phyloP scores from a whole-genome alignment of 2,113 vertebrate species.

The Barnardius zonarius region DNA sequence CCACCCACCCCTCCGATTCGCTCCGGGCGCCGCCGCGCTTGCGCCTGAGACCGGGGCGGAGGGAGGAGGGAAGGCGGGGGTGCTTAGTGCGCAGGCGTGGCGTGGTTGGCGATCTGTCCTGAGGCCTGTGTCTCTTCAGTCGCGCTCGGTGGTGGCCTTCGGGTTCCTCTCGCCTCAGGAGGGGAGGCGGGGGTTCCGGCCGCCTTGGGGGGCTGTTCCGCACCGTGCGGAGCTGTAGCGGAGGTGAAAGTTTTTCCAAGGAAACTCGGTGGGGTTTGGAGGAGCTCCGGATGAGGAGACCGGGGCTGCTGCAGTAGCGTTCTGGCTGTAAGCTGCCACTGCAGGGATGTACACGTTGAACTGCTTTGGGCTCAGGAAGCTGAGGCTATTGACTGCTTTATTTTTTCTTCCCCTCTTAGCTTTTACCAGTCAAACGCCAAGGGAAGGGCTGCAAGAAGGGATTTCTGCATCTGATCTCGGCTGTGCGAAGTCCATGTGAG shows the following conservation, averaged over 20 bases:
- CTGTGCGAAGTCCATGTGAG: rapidly evolving
- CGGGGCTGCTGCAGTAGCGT: not conserved
- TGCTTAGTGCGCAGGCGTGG: not conserved
- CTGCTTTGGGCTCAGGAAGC: not conserved
- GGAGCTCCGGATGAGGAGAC: not conserved
- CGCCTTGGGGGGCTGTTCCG: too few relatives aligned
- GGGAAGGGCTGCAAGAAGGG: not conserved
- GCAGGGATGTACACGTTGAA: too few relatives aligned
- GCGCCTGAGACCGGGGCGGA: not conserved
- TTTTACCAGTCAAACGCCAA: not conserved
- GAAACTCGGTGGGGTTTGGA: not conserved
- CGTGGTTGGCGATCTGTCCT: rapidly evolving
- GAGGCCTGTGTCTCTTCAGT: rapidly evolving
- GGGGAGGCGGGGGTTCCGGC: too few relatives aligned
- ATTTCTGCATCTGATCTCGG: rapidly evolving
- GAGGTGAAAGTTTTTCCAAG: not conserved
- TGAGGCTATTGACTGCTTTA: rapidly evolving
- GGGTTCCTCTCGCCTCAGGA: too few relatives aligned
- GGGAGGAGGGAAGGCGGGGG: not conserved
- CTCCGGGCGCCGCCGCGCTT: not conserved
- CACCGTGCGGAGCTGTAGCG: not conserved
- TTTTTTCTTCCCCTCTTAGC: not conserved
- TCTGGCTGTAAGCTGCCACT: not conserved
- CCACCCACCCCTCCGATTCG: rapidly evolving
- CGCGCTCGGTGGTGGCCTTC: rapidly evolving